Base-by-base conservation (phyloP, 2,888 invertebrate species). In the Notocelia uddmanniana region DNA sequence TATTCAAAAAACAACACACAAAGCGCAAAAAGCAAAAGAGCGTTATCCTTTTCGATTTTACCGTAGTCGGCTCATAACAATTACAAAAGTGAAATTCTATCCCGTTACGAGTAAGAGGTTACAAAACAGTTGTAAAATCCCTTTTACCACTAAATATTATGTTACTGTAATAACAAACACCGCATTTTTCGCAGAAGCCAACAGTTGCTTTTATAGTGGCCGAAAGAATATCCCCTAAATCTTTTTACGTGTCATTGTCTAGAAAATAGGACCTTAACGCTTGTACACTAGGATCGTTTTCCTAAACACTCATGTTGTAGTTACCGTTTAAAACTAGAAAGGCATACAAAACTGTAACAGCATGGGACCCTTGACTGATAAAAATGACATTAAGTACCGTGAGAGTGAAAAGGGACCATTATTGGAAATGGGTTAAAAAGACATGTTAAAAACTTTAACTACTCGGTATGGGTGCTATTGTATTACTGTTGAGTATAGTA, bases 111-210 rank as follows among this genome's bases (percentile, higher is more conserved):
- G 57, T 26, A 18, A 31, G 34, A 5, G 18, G 50, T 50, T 19
- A 50, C 10, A 18, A 50, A 50, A 3, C 34, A 13, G 18, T 58
- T 18, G 13, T 13, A 37, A 37, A 18, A 57, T 31, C 58, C 58
- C 19, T 34, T 58, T 18, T 58, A 58, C 34, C 34, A 34, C 37
- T 37, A 37, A 37, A 37, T 37, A 37, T 37, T 37, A 18, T 34
- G 57, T 34, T 57, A 57, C 57, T 57, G 57, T 57, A 34, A 57
- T 34, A 57, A 57, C 34, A 34, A 19, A 34, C 57, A 31, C 57
- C 57, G 58, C 58, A 34, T 26, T 58, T 58, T 58, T 58, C 58
- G 58, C 37, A 34, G 58, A 58, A 58, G 58, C 37, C 34, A 37
- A 57, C 23, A 31, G 26, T n/a, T 57, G 41, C 41, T 13, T 26